Evolutionary conservation across 1,140 invertebrate genomes (phyloP), one percentile per base, ranked within the genome.

Genomic region (Drosophila novamexicana): DNA sequence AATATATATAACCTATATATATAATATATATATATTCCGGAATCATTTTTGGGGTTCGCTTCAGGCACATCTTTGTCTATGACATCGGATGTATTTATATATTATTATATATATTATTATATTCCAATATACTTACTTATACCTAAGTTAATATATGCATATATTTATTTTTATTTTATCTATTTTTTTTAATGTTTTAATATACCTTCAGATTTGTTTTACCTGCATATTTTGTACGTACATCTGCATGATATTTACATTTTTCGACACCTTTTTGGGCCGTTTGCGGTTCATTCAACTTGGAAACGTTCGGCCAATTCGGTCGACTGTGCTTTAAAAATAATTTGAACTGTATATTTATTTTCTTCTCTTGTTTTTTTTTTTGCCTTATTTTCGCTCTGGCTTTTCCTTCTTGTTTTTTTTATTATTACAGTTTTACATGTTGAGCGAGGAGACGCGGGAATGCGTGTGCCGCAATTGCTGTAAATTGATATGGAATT

Each of bases 401-500:
- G 22, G 12, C 14, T 45, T 52, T 37, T 44, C 6, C 12, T 73
- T 59, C 58, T n/a, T 32, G n/a, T 14, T 40, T 32, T n/a, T 56
- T 62, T 61, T 52, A n/a, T 52, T 18, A n/a, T 39, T 36, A 6
- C 7, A 61, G 29, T 49, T 71, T 71, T 75, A 57, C 57, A 66
- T 71, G 59, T 18, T 32, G 42, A 47, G 40, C 58, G 66, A 44
- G 22, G 22, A 29, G 22, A 29, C 22, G 77, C 56, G 34, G 39
- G 22, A 37, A 45, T 75, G 57, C 53, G 45, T 64, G 69, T 62
- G 53, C 73, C 45, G 63, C 78, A 67, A 72, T 71, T 78, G 73
- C 42, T 77, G 79, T 74, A 81, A 81, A 78, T 66, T 78, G 79
- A 81, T 81, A 81, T 76, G 63, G 39, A 77, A 40, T 62, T 71